Percentiles rank a stretch among this genome's conserved stretches.
These are phyloP conservation scores for Cathartes aura DNA, from an alignment of 2,113 vertebrate genomes.

Conservation along the genomic window DNA sequence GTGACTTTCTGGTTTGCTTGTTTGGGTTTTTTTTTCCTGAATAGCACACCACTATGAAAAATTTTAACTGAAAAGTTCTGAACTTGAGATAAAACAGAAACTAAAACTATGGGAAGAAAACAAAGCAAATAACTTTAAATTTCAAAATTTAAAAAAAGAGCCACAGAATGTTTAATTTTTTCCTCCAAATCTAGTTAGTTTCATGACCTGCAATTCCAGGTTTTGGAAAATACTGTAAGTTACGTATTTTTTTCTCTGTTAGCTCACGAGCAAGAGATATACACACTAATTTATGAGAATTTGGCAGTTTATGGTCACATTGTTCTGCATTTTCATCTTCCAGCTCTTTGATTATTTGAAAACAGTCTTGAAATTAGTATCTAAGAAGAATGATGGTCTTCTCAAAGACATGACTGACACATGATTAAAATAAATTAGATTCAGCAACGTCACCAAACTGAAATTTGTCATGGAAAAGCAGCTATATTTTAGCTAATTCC, in stretches of 20 bases:
- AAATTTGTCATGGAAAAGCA: slow-evolving; percentile 13
- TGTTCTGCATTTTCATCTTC: background rate
- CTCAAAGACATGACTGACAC: background rate
- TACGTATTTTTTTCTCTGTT: background rate
- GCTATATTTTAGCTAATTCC: slow-evolving; percentile 4
- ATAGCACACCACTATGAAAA: background rate
- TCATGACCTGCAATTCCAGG: background rate
- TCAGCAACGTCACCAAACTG: background rate
- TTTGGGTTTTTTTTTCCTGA: background rate
- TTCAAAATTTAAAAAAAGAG: background rate
- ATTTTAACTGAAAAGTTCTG: background rate
- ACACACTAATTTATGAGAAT: background rate
- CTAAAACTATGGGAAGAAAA: background rate
- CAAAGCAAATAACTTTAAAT: background rate
- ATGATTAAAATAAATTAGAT: slow-evolving; percentile 46
- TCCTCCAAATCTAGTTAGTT: background rate
- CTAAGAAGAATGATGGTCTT: background rate
- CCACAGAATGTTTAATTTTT: background rate
- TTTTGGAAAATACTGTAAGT: background rate
- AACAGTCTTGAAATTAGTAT: slow-evolving; percentile 18
- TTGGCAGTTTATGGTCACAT: background rate
- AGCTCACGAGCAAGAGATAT: background rate
- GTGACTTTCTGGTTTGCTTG: background rate
- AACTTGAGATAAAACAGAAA: background rate
- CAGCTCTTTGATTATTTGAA: background rate